Conservation (phyloP, 2,888 invertebrate species). For the Notodonta dromedarius region DNA sequence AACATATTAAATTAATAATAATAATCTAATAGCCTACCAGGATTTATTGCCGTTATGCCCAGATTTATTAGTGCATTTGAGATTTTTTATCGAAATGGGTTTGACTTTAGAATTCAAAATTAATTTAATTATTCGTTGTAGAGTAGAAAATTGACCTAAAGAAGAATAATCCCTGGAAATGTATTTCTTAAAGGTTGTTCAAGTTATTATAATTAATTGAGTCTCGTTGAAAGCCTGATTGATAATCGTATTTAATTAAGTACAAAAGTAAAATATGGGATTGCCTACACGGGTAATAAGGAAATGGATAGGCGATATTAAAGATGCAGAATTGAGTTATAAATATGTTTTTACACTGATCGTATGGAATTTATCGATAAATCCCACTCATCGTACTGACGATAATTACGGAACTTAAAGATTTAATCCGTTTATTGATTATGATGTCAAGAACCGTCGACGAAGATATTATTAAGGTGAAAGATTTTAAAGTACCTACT, state of each 20-base stretch:
- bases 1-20: neutral
- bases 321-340: constrained; percentile 13
- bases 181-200: too few species aligned
- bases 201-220: neutral
- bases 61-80: too few species aligned
- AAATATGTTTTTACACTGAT: constrained; percentile 5
- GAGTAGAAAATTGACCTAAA: too few species aligned
- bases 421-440: neutral
- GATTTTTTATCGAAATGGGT: too few species aligned
- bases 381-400: constrained; percentile 10
- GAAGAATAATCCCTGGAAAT: too few species aligned
- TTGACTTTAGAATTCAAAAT: too few species aligned
- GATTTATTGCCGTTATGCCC: neutral
- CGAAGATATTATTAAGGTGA: neutral
- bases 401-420: constrained; percentile 13
- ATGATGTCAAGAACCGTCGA: neutral
- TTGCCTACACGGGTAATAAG: neutral
- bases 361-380: constrained; percentile 6
- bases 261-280: neutral
- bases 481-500: too few species aligned
- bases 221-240: neutral
- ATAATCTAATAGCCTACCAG: neutral
- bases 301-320: constrained; percentile 13
- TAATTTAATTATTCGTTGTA: too few species aligned
- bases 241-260: neutral